Percentiles rank a stretch among this genome's conserved stretches.
These are phyloP conservation scores for Chionis minor DNA, from an alignment of 2,113 vertebrate genomes.

Conservation along the genomic window DNA sequence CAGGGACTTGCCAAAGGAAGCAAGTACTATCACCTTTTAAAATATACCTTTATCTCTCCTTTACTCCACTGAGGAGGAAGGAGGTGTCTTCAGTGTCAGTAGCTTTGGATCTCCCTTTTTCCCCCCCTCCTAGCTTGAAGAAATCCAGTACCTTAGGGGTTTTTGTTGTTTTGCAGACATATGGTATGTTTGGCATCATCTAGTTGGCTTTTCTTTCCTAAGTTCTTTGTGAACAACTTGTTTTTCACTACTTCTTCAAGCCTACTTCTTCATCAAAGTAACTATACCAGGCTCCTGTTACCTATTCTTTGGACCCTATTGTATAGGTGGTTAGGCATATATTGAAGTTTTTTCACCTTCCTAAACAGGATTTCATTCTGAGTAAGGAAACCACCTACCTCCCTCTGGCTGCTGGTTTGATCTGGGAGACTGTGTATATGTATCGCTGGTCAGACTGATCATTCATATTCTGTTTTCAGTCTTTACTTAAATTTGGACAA, in stretches of 20 bases:
- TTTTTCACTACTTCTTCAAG: neutral
- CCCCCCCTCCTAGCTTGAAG: neutral
- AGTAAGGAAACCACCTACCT: neutral
- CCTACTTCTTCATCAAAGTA: neutral
- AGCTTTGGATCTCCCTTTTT: neutral
- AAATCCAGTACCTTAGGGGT: neutral
- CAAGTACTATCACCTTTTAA: constrained; percentile 65
- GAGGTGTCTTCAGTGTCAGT: neutral
- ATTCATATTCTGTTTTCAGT: neutral
- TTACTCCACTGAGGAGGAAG: neutral
- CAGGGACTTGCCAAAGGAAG: constrained; percentile 72
- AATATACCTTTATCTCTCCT: neutral
- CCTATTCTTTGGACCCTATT: neutral
- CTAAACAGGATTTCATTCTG: neutral
- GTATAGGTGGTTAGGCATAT: neutral
- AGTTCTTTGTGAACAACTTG: neutral
- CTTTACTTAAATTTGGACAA: neutral
- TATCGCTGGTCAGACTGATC: neutral
- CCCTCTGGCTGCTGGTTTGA: neutral
- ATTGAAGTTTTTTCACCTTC: neutral
- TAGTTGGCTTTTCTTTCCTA: neutral
- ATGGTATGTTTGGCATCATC: neutral
- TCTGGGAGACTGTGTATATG: neutral
- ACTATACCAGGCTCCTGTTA: neutral
- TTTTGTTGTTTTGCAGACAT: neutral